phyloP scores from a whole-genome alignment of 2,797 vertebrate genomes.

The Chiroxiphia lanceolata region DNA sequence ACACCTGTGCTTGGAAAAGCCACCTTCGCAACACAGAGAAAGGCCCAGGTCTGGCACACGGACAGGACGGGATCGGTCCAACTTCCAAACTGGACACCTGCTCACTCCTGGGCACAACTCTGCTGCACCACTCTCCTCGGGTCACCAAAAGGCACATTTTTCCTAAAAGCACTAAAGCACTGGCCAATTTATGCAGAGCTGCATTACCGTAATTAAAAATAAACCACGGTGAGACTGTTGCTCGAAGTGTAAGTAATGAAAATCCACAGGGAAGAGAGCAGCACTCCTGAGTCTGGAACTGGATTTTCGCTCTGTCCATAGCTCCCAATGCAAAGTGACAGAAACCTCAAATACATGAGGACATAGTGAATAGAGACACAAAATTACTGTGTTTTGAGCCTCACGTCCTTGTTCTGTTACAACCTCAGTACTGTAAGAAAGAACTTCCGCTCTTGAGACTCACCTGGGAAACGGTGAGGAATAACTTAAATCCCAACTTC shows the following conservation, averaged over 20 bases:
- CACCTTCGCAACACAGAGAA: background rate
- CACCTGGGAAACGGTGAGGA: background rate
- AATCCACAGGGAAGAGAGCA: background rate
- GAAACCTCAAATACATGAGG: background rate
- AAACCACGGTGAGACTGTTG: background rate
- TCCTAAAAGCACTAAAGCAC: background rate
- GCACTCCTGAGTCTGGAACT: background rate
- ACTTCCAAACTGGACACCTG: background rate
- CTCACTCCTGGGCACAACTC: background rate
- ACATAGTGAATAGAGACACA: background rate
- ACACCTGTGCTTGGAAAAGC: background rate
- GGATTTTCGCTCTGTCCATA: background rate
- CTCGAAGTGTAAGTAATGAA: background rate
- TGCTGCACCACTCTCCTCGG: background rate
- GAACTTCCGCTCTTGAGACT: background rate
- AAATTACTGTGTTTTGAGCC: background rate
- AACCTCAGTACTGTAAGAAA: background rate
- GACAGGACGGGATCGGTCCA: background rate
- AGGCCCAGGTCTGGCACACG: accelerated
- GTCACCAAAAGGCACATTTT: accelerated
- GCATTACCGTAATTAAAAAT: background rate
- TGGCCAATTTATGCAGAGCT: background rate
- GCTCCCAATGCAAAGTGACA: background rate
- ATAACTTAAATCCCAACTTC: background rate
- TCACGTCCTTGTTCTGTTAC: background rate